Conservation (phyloP, 2,797 vertebrate species). For the Acipenser transmontanus region DNA sequence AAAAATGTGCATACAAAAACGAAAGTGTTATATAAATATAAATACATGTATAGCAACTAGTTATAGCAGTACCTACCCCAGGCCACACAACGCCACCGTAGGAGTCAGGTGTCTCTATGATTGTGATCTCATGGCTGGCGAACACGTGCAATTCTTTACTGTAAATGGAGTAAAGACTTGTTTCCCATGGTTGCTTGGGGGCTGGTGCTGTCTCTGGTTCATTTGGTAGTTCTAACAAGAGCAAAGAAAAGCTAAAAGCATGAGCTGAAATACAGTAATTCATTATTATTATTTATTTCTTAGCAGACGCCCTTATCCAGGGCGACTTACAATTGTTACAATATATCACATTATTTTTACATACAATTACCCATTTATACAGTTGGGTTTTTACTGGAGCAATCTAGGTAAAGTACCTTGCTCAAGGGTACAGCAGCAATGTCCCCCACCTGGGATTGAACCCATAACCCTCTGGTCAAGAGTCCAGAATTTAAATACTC, state of each 20-base stretch:
- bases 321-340: too few relatives aligned
- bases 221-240: not conserved
- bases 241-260: not conserved
- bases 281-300: too few relatives aligned
- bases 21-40: too few relatives aligned
- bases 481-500: too few relatives aligned
- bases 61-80: constrained; percentile 57
- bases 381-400: not conserved
- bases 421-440: too few relatives aligned
- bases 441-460: too few relatives aligned
- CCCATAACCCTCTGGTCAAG: too few relatives aligned
- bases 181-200: constrained; percentile 49
- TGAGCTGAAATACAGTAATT: not conserved
- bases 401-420: too few relatives aligned
- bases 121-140: constrained; percentile 64
- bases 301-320: too few relatives aligned
- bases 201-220: constrained; percentile 9
- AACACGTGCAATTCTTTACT: constrained; percentile 67
- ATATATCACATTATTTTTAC: not conserved
- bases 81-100: constrained; percentile 79
- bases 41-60: too few relatives aligned
- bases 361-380: not conserved
- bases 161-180: constrained; percentile 48
- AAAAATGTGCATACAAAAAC: too few relatives aligned
- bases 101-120: constrained; percentile 73